phyloP scores from a whole-genome alignment of 2,113 vertebrate species.

The Eretmochelys imbricata region DNA sequence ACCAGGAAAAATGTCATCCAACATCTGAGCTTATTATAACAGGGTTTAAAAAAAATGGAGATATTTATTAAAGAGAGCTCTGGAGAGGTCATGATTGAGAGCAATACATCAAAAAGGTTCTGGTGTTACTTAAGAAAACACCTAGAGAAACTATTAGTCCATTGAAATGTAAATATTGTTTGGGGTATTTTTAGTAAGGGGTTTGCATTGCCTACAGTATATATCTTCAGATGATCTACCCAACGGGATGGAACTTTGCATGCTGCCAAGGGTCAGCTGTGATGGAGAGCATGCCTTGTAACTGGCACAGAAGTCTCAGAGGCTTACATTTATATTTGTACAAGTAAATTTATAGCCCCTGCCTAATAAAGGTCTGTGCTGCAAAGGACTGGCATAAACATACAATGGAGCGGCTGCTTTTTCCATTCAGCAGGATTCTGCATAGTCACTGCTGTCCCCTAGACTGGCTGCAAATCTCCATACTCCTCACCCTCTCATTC shows the following conservation, averaged over 20 bases:
- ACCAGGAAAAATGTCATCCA: slow-evolving; percentile 64
- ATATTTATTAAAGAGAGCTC: slow-evolving; percentile 41
- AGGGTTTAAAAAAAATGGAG: slow-evolving; percentile 24
- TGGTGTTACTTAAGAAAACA: too few relatives aligned
- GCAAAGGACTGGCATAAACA: background rate
- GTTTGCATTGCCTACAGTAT: background rate
- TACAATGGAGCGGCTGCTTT: background rate
- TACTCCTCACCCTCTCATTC: background rate
- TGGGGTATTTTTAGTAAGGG: slow-evolving; percentile 62
- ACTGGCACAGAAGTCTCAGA: slow-evolving; percentile 17
- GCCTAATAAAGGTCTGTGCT: background rate
- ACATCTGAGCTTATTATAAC: slow-evolving; percentile 53
- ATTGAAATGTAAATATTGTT: slow-evolving; percentile 60
- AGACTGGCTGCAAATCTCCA: background rate
- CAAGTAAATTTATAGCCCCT: slow-evolving; percentile 37
- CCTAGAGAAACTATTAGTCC: background rate
- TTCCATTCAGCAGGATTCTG: background rate
- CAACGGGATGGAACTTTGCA: slow-evolving; percentile 22
- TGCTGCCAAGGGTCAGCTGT: slow-evolving; percentile 43
- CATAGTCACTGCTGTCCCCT: background rate
- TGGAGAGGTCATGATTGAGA: background rate
- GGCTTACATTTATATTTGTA: background rate
- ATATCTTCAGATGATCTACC: background rate
- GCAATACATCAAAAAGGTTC: background rate
- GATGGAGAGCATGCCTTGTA: background rate